Base-by-base conservation (phyloP, 1,140 invertebrate genomes). In the Tenebrio molitor region DNA sequence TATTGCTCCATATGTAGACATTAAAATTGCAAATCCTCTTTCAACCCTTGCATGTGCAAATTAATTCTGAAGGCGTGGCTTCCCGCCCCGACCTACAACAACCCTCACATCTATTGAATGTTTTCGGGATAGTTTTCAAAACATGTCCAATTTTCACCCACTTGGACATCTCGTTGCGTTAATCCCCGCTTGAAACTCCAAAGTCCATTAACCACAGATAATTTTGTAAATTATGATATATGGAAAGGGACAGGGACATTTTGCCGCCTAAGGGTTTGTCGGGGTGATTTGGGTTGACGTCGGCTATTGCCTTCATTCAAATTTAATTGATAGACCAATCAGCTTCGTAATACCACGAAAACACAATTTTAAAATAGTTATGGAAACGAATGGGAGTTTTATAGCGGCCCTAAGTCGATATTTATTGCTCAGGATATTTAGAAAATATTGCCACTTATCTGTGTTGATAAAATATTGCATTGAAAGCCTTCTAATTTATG, bases 151-250 rank as follows among this genome's bases (percentile, higher is more conserved):
- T n/a, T n/a, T n/a, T n/a, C n/a, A n/a, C n/a, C n/a, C n/a, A n/a
- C n/a, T n/a, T n/a, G n/a, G n/a, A n/a, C n/a, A n/a, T 58, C 50
- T 29, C 23, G 14, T 58, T n/a, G 21, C 3, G 25, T 58, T 14
- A 29, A 58, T 58, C 29, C 29, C 21, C 12, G 23, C 50, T 29
- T 29, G 50, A 58, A 58, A 33, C 50, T 29, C 29, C 50, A 58
- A 58, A 58, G 50, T 17, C 50, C 50, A 58, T 58, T 58, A 58
- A 58, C 8, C 50, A 58, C 50, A 58, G 50, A 58, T 58, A 58
- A 58, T 58, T 58, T 58, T 58, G 50, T 58, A 58, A 58, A 58
- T 58, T 58, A 58, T 58, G 50, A 58, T 58, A 58, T 58, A 58
- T 58, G 50, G 21, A 53, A 53, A 53, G 46, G 46, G 46, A 58